These are phyloP conservation scores for Danio rerio DNA, from an alignment of 2,113 vertebrate species.

Conservation along the genomic window DNA sequence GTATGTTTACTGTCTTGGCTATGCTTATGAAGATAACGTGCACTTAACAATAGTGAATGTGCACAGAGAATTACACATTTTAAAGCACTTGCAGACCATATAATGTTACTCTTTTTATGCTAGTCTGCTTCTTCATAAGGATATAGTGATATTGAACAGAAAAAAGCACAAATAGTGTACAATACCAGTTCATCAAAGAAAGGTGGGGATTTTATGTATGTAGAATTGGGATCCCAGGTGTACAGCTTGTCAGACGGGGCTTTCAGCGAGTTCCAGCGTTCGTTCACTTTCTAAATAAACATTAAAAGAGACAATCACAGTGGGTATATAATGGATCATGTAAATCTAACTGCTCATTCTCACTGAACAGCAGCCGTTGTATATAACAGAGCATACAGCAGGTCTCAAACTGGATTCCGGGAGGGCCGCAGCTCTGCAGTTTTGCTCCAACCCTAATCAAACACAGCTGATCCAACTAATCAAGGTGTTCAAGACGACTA, in stretches of 20 bases:
- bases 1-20: not conserved
- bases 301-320: not conserved
- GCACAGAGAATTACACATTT: not conserved
- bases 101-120: no score
- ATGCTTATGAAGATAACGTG: not conserved
- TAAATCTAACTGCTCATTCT: no score
- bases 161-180: not conserved
- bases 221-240: conserved; percentile 90
- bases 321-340: no score
- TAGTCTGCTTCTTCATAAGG: not conserved
- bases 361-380: no score
- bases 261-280: conserved; percentile 90
- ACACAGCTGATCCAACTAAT: no score
- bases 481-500: no score
- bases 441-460: no score
- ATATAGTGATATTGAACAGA: not conserved
- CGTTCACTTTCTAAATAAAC: conserved; percentile 84
- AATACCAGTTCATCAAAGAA: conserved; percentile 94
- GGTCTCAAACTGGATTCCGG: no score
- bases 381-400: no score
- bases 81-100: no score
- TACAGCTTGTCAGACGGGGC: conserved; percentile 90
- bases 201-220: conserved; percentile 97
- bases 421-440: no score
- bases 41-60: not conserved